Evolutionary conservation across 1,140 invertebrate species (phyloP).

Genomic region (Aplysia californica): DNA sequence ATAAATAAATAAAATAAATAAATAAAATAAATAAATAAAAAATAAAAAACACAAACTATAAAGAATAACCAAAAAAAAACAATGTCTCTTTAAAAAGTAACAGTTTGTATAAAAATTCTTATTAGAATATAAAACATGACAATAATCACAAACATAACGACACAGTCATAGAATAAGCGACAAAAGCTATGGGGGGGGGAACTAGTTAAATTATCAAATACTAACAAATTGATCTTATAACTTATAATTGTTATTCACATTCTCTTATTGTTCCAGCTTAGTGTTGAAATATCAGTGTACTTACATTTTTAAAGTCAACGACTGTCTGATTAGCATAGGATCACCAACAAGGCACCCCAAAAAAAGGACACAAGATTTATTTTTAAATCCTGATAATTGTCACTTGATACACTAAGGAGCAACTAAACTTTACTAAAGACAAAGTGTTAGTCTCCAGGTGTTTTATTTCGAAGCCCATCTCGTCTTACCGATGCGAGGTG

Average conservation of each 20-base stretch:
- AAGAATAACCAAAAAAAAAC: neutral
- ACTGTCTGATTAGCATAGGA: too few species aligned
- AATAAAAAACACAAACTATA: neutral
- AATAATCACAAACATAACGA: neutral
- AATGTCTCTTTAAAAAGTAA: neutral
- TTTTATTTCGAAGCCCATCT: too few species aligned
- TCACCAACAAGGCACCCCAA: too few species aligned
- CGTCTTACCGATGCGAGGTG: conserved; percentile 82
- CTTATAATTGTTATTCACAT: too few species aligned
- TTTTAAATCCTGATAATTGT: neutral
- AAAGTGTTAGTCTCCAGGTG: too few species aligned
- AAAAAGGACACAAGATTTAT: neutral
- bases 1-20: neutral
- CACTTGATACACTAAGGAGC: conserved; percentile 1
- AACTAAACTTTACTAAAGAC: too few species aligned
- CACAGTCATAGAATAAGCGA: neutral
- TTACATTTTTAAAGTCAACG: too few species aligned
- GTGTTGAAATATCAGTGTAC: too few species aligned
- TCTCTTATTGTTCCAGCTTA: too few species aligned
- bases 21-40: neutral
- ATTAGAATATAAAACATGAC: neutral
- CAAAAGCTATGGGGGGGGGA: neutral
- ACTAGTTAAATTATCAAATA: too few species aligned
- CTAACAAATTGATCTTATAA: too few species aligned
- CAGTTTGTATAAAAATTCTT: neutral